phyloP scores from a whole-genome alignment of 2,888 invertebrate genomes.

The Apomyelois bistriatella region DNA sequence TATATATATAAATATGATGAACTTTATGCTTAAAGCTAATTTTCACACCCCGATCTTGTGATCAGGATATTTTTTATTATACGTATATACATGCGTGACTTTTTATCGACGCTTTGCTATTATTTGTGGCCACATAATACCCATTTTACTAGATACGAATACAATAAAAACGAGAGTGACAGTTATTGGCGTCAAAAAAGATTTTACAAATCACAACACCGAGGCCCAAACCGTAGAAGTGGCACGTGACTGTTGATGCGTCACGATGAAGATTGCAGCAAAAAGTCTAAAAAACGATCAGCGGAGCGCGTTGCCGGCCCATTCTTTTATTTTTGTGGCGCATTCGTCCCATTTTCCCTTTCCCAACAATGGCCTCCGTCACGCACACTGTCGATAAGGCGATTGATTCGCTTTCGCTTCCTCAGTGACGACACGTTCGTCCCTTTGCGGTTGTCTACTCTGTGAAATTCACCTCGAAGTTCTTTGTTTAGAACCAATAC shows the following conservation, averaged over 20 bases:
- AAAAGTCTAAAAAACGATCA: slow-evolving; percentile 41
- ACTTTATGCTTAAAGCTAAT: too few relatives aligned
- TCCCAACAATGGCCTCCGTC: slow-evolving; percentile 74
- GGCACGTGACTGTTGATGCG: slow-evolving; percentile 55
- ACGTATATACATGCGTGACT: too few relatives aligned
- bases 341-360: slow-evolving; percentile 71
- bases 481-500: slow-evolving; percentile 38
- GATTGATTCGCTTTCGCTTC: slow-evolving; percentile 78
- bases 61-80: too few relatives aligned
- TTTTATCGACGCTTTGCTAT: too few relatives aligned
- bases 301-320: slow-evolving; percentile 55
- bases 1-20: too few relatives aligned
- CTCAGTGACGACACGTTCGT: slow-evolving; percentile 62
- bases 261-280: slow-evolving; percentile 39
- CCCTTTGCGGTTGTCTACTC: slow-evolving; percentile 58
- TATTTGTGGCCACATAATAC: too few relatives aligned
- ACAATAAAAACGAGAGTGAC: too few relatives aligned
- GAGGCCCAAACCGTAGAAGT: slow-evolving; percentile 25
- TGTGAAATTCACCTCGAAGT: slow-evolving; percentile 47
- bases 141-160: too few relatives aligned
- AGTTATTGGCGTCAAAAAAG: too few relatives aligned
- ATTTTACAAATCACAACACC: not conserved
- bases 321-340: slow-evolving; percentile 62
- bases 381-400: slow-evolving; percentile 66
- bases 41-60: too few relatives aligned